These are phyloP conservation scores for Seriola dumerili DNA, from an alignment of 2,113 vertebrate species.

Conservation along the genomic window DNA sequence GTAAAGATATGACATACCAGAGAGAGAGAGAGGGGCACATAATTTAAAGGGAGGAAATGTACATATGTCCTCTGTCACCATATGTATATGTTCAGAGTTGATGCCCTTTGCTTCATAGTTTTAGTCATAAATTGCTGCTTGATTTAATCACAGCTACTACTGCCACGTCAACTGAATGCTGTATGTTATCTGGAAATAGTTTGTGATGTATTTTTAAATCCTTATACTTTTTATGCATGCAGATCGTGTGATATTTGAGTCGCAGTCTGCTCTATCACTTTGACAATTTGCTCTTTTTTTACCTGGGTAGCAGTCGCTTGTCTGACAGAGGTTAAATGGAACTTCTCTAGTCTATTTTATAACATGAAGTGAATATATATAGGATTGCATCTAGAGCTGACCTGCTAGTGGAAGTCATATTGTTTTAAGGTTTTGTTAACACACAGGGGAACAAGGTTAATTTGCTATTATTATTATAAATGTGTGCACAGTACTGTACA, in stretches of 20 bases:
- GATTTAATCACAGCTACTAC: background rate
- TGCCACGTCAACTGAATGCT: background rate
- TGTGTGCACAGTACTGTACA: background rate
- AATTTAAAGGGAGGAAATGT: slow-evolving; percentile 15
- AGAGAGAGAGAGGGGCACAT: slow-evolving; percentile 18
- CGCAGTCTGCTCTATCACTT: background rate
- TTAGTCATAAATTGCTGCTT: background rate
- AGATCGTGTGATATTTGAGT: background rate
- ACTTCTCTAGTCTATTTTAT: background rate
- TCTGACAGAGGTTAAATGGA: background rate
- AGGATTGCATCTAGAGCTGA: background rate
- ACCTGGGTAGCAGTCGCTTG: background rate
- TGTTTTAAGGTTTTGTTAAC: background rate
- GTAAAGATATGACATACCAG: slow-evolving; percentile 33
- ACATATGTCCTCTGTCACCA: background rate
- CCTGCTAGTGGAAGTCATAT: background rate
- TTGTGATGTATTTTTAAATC: slow-evolving; percentile 46
- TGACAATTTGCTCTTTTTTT: background rate
- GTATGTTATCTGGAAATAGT: slow-evolving; percentile 35
- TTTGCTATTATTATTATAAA: background rate
- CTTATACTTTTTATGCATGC: background rate
- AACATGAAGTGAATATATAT: background rate
- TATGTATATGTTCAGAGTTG: background rate
- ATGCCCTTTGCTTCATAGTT: background rate
- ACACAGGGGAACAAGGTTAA: too few relatives aligned